phyloP scores from a whole-genome alignment of 2,888 invertebrate species.

The Mechanitis messenoides region DNA sequence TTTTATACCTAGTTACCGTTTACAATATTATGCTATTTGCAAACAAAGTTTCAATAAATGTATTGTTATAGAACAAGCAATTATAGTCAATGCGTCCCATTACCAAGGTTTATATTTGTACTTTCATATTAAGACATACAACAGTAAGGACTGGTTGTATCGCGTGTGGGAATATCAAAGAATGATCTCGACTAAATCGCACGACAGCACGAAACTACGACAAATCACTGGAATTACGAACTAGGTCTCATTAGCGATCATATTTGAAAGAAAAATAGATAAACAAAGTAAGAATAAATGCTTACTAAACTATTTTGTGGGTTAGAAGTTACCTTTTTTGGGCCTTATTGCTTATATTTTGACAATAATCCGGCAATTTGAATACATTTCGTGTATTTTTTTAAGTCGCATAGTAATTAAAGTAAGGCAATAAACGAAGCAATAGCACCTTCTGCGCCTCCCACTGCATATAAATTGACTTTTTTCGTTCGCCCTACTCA shows the following conservation, averaged over 20 bases:
- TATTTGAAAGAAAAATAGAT: conserved; percentile 48
- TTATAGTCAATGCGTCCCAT: conserved; percentile 11
- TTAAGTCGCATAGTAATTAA: conserved; percentile 19
- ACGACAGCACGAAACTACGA: conserved; percentile 45
- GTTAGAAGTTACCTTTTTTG: not conserved
- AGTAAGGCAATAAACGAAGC: conserved; percentile 48
- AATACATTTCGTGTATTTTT: conserved; percentile 3
- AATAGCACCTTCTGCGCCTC: conserved; percentile 44
- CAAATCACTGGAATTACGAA: conserved; percentile 63
- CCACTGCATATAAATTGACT: conserved; percentile 61
- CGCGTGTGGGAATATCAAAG: conserved; percentile 19
- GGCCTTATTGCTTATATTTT: not conserved
- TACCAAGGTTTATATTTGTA: conserved; percentile 43
- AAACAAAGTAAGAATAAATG: conserved; percentile 26
- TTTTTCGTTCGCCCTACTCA: conserved; percentile 57
- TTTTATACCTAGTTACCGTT: conserved; percentile 14
- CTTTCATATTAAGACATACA: conserved; percentile 28
- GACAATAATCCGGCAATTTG: not conserved
- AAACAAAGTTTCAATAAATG: conserved; percentile 9
- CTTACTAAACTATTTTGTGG: conserved; percentile 14
- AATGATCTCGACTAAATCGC: conserved; percentile 17
- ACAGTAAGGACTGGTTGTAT: conserved; percentile 7
- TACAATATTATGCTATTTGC: conserved; percentile 19
- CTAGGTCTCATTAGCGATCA: conserved; percentile 56
- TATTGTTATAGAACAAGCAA: conserved; percentile 12